Conservation (phyloP, 23 tunicate species). For the Diplosoma virens region DNA sequence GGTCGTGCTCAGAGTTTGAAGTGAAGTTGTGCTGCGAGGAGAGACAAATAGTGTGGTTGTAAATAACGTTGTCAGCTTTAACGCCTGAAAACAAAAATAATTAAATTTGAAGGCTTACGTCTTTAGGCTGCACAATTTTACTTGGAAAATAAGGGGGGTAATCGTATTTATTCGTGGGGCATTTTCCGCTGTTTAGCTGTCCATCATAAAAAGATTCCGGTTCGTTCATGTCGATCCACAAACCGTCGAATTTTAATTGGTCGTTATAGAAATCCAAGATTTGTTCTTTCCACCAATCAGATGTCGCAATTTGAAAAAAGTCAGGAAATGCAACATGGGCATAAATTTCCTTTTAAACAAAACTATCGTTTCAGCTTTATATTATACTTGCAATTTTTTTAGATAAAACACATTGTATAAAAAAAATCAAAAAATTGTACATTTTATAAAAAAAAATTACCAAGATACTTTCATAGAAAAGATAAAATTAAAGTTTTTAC, state of each 20-base stretch:
- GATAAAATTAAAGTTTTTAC: too few species aligned
- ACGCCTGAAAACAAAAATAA: background rate
- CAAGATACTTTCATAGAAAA: too few species aligned
- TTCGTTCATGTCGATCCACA: constrained; percentile 97
- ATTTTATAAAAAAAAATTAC: too few species aligned
- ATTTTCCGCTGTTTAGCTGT: constrained; percentile 23
- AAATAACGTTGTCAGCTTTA: background rate
- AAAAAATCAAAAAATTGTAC: too few species aligned
- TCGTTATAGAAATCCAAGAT: constrained; percentile 43
- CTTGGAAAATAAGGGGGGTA: constrained; percentile 73
- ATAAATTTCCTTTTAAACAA: constrained; percentile 22
- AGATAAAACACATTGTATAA: too few species aligned
- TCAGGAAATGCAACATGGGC: constrained; percentile 84
- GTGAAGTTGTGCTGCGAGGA: constrained; percentile 25
- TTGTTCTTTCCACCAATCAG: constrained; percentile 63
- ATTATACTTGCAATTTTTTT: too few species aligned
- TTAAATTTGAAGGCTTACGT: too few species aligned
- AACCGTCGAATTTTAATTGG: constrained; percentile 68
- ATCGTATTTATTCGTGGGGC: constrained; percentile 44
- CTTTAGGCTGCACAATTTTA: too few species aligned
- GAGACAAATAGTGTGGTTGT: constrained; percentile 72
- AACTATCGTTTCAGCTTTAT: too few species aligned
- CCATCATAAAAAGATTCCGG: constrained; percentile 66
- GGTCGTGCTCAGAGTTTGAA: background rate
- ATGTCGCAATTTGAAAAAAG: constrained; percentile 47